phyloP scores from a whole-genome alignment of 37 sponge, comb jelly and placozoan genomes.

The Eunapius fragilis region DNA sequence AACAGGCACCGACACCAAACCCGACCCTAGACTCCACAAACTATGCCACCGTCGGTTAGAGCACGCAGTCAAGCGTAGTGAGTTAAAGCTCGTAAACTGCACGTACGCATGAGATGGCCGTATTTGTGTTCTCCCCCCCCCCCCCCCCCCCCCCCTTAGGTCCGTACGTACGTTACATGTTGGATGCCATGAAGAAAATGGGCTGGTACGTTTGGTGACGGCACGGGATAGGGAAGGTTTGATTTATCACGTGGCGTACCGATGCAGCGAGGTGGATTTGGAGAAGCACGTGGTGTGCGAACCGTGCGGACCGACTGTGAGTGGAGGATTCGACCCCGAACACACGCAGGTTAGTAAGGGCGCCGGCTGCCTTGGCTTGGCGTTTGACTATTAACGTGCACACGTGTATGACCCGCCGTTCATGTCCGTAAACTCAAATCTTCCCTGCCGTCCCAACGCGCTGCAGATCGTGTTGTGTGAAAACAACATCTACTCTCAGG shows the following conservation, averaged over 20 bases:
- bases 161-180: conserved; percentile 84
- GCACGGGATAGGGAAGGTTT: too few relatives aligned
- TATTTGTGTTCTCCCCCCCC: too few relatives aligned
- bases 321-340: conserved; percentile 82
- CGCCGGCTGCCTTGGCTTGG: too few relatives aligned
- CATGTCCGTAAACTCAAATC: background rate
- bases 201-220: conserved; percentile 70
- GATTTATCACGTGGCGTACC: background rate
- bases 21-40: conserved; percentile 24
- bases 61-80: conserved; percentile 48
- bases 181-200: conserved; percentile 84
- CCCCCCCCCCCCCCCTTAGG: conserved; percentile 9
- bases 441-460: background rate
- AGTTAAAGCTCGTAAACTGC: background rate
- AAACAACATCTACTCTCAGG: conserved; percentile 86
- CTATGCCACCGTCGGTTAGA: conserved; percentile 54
- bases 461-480: conserved; percentile 90
- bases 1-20: conserved; percentile 10
- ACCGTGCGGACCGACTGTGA: conserved; percentile 83
- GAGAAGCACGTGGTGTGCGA: conserved; percentile 85
- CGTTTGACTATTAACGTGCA: background rate
- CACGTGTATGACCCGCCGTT: background rate
- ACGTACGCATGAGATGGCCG: too few relatives aligned
- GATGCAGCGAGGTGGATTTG: conserved; percentile 79
- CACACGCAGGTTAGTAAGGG: conserved; percentile 47